phyloP scores from a whole-genome alignment of 1,140 invertebrate species.

The Drosophila pruinosa region DNA sequence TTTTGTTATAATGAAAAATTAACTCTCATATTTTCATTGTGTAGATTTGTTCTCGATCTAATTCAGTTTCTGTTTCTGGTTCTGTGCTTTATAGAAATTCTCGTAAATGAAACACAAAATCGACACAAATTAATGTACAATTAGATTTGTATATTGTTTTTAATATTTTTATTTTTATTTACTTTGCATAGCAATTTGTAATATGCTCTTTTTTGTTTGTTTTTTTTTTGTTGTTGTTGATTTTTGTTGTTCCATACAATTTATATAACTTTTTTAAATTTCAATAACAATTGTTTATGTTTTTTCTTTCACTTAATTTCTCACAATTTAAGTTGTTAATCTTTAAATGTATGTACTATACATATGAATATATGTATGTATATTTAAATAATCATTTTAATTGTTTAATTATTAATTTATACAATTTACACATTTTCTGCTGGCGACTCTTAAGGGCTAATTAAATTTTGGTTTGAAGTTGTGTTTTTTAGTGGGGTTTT shows the following conservation, averaged over 20 bases:
- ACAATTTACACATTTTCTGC: slow-evolving; percentile 64
- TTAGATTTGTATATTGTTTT: slow-evolving; percentile 53
- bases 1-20: slow-evolving; percentile 33
- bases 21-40: slow-evolving; percentile 34
- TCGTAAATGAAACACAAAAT: slow-evolving; percentile 65
- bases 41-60: slow-evolving; percentile 39
- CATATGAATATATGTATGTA: slow-evolving; percentile 46
- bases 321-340: slow-evolving; percentile 50
- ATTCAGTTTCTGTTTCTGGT: slow-evolving; percentile 31
- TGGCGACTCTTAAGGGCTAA: slow-evolving; percentile 48
- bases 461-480: slow-evolving; percentile 74
- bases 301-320: slow-evolving; percentile 23
- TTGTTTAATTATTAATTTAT: slow-evolving; percentile 45
- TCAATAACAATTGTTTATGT: slow-evolving; percentile 66
- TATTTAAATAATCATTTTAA: slow-evolving; percentile 14
- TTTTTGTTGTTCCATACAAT: slow-evolving; percentile 50
- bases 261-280: slow-evolving; percentile 71
- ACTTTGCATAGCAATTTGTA: slow-evolving; percentile 73
- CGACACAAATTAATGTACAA: slow-evolving; percentile 61
- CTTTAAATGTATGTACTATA: slow-evolving; percentile 52
- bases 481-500: slow-evolving; percentile 21
- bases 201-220: slow-evolving; percentile 30
- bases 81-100: slow-evolving; percentile 27
- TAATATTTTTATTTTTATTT: slow-evolving; percentile 30
- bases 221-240: slow-evolving; percentile 14